Base-by-base conservation (phyloP, 2,797 vertebrate genomes). In the Spatula versicolor region DNA sequence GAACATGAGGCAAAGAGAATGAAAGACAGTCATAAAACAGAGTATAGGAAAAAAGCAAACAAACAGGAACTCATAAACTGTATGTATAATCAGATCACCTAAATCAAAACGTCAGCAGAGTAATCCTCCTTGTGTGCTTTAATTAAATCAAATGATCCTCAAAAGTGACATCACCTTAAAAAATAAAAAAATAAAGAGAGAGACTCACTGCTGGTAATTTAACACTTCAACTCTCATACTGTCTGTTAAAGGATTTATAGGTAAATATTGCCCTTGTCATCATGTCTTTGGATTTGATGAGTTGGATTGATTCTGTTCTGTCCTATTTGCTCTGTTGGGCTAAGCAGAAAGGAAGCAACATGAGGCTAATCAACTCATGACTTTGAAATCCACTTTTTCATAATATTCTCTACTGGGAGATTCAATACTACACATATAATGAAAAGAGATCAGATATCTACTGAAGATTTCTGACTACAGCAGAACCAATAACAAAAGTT, bases 401-500 rank as follows among this genome's bases (percentile, higher is more conserved):
- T 86, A 67, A 69, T 62, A 30, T 28, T 90, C 41, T 66, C 67
- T 83, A 39, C 15, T n/a, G 28, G 45, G 35, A 69, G 45, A 80
- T 37, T 76, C n/a, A 64, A 3, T 58, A 21, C 35, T 12, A 20
- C 13, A 25, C 21, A 35, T 46, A 23, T 12, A 21, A 54, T 33
- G 90, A n/a, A 48, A 92, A 23, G 55, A 92, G 71, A 69, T 69
- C 39, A 74, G 56, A 25, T 64, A 43, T 71, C 76, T 88, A 48
- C 35, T 54, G 66, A 63, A 86, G 46, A 88, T 68, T 89, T 83
- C 41, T 91, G 69, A 69, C 52, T 90, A 92, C 28, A 59, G 35
- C 11, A 73, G 43, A 78, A 86, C 90, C 66, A 85, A 74, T 89
- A 56, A 90, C 81, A 31, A 75, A 60, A 88, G 76, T 96, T 96